A percentile compares a stretch with the other conserved stretches of the same genome.
Conservation (phyloP, 2,797 vertebrate species). For the Gephyroberyx darwinii region DNA sequence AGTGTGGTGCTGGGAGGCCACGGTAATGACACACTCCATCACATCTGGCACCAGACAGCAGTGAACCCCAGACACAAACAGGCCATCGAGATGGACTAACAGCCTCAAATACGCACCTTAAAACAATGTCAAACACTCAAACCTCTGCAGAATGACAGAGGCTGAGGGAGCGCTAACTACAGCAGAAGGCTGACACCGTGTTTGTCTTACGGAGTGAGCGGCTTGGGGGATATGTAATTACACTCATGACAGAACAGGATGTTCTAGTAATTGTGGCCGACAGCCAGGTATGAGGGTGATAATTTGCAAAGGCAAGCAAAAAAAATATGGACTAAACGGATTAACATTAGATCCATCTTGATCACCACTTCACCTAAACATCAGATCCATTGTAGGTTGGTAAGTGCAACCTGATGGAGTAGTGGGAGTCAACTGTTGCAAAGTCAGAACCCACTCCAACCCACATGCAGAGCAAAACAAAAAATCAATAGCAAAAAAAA, state of each 20-base stretch:
- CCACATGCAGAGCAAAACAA: constrained; percentile 18
- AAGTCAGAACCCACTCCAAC: neutral
- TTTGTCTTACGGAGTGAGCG: neutral
- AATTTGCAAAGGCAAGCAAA: neutral
- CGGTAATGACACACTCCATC: constrained; percentile 70
- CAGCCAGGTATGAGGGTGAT: neutral
- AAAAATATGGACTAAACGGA: neutral
- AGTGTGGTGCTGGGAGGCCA: constrained; percentile 39
- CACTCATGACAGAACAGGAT: neutral
- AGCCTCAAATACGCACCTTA: constrained; percentile 19
- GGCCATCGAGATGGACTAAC: constrained; percentile 28
- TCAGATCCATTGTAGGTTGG: neutral
- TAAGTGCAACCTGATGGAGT: constrained; percentile 14
- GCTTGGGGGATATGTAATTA: neutral
- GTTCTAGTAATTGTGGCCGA: neutral
- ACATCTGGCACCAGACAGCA: constrained; percentile 43
- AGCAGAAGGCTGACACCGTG: neutral
- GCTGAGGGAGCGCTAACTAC: neutral
- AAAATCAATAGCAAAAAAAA: constrained; percentile 40
- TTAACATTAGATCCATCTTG: neutral
- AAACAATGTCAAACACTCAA: constrained; percentile 32
- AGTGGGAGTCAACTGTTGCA: constrained; percentile 1
- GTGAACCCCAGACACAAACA: constrained; percentile 22
- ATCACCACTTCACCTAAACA: constrained; percentile 7
- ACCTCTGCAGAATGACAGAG: neutral